Conservation (phyloP, 2,888 invertebrate species). For the Kuschelorhynchus macadamiae region DNA sequence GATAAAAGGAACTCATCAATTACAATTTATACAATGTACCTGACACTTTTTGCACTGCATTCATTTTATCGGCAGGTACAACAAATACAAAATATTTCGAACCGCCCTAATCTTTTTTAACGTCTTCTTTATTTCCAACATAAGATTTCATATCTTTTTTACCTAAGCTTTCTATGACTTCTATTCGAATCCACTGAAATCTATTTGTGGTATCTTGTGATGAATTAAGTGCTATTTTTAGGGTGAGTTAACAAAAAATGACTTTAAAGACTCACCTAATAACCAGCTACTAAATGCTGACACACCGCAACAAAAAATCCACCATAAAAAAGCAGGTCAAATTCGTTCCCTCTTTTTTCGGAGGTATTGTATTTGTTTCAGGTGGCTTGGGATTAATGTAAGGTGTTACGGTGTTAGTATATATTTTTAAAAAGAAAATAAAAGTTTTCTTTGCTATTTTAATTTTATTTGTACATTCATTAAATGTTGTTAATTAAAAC, state of each 20-base stretch:
- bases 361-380: constrained; percentile 5
- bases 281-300: constrained; percentile 44
- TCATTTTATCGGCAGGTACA: constrained; percentile 37
- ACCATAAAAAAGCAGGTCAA: constrained; percentile 44
- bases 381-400: constrained; percentile 7
- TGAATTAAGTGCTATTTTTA: constrained; percentile 30
- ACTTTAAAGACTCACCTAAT: constrained; percentile 39
- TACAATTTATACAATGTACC: constrained; percentile 41
- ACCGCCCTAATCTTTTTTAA: not conserved
- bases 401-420: constrained; percentile 17
- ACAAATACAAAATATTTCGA: constrained; percentile 19
- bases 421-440: too few species aligned
- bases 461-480: not conserved
- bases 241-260: constrained; percentile 39
- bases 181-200: constrained; percentile 13
- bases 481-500: too few species aligned
- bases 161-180: not conserved
- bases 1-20: constrained; percentile 26
- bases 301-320: constrained; percentile 40
- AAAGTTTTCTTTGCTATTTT: not conserved
- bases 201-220: constrained; percentile 21
- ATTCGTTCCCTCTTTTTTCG: constrained; percentile 24
- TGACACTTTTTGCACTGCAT: constrained; percentile 31
- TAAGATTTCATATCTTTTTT: not conserved
- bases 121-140: not conserved